Evolutionary conservation across 2,113 vertebrate genomes (phyloP), one percentile per base, ranked within the genome.

Genomic region (Daubentonia madagascariensis): DNA sequence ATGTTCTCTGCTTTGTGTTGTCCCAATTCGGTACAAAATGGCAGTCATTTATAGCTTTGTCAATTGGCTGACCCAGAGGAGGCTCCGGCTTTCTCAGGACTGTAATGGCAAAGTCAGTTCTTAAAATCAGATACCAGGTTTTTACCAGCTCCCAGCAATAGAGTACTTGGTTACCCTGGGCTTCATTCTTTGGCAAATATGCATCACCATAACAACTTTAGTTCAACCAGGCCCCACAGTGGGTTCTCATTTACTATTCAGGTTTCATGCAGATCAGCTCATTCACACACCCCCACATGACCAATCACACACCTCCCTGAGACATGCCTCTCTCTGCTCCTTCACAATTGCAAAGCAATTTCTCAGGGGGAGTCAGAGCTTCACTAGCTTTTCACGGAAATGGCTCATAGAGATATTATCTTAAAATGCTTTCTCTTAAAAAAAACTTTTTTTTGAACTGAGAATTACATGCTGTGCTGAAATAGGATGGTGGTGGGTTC

Each of bases 361-460:
- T 98, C 91, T 92, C 89, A 87, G 70, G 50, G 72, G 76, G 28
- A 96, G 43, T 73, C 70, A 73, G 89, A 93, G 83, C n/a, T 59
- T 94, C 45, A 48, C 83, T 43, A 1, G 11, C 35, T 96, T 95
- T 94, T 89, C 76, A 96, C 14, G 2, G 54, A 96, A 97, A 93
- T 88, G 67, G 76, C 73, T 96, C 68, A n/a, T 79, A 43, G 67
- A 89, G 78, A 97, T 68, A 79, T 50, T 89, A 94, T 88, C 87
- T 92, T 97, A 95, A 97, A 97, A 96, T 54, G 75, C 59, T 96
- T 96, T 96, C 80, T 84, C 92, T 61, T 73, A 40, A 96, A 92
- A 84, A 3, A 83, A 65, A 2, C 23, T 28, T 30, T 30, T 68
- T 75, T 86, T 91, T 84, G 57, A 97, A 85, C 68, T n/a, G 78